These are phyloP conservation scores for Gari tellinella DNA, from an alignment of 2,888 invertebrate genomes.

Conservation along the genomic window DNA sequence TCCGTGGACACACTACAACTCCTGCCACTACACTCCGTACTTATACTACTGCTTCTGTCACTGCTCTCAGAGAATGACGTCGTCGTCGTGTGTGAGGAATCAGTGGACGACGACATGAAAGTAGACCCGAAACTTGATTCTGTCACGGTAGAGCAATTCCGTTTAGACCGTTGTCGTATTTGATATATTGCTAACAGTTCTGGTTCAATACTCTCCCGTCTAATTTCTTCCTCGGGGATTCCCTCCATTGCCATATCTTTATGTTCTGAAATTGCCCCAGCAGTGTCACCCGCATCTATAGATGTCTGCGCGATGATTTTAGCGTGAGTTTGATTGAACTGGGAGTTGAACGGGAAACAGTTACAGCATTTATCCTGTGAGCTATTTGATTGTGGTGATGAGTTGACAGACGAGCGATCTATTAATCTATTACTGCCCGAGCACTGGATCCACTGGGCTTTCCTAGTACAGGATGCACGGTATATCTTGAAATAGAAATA, in stretches of 20 bases:
- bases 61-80: constrained; percentile 50
- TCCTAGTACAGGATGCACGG: constrained; percentile 67
- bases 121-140: constrained; percentile 47
- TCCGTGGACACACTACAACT: constrained; percentile 36
- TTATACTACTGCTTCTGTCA: constrained; percentile 40
- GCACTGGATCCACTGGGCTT: constrained; percentile 67
- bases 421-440: constrained; percentile 60
- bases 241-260: too few species aligned
- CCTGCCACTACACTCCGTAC: constrained; percentile 36
- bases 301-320: too few species aligned
- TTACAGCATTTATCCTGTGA: too few species aligned
- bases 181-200: constrained; percentile 53
- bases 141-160: constrained; percentile 42
- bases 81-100: constrained; percentile 38
- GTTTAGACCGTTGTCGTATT: constrained; percentile 47
- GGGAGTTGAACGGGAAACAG: too few species aligned
- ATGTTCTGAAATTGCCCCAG: too few species aligned
- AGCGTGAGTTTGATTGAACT: too few species aligned
- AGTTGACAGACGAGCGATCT: not conserved
- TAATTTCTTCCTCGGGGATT: constrained; percentile 52
- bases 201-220: constrained; percentile 47
- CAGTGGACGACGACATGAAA: constrained; percentile 39
- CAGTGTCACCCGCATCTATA: too few species aligned
- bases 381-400: too few species aligned
- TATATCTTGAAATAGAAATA: constrained; percentile 76